A percentile compares a stretch with the other conserved stretches of the same genome.
Evolutionary conservation across 2,113 vertebrate species (phyloP).

Genomic region (Urocynchramus pylzowi): DNA sequence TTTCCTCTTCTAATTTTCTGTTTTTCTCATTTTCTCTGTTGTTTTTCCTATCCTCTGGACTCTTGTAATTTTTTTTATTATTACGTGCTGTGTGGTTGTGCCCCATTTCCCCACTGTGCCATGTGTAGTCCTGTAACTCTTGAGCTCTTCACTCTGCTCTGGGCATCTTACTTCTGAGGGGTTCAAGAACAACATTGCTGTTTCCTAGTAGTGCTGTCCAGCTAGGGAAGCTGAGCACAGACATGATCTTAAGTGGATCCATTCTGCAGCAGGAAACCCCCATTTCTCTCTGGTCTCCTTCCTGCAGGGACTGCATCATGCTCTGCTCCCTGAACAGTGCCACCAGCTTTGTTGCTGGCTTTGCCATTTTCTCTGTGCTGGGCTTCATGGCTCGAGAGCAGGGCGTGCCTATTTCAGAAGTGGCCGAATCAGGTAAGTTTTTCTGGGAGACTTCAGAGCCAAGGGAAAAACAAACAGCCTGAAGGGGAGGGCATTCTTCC

Average conservation of each 20-base stretch:
- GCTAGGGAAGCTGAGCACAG: neutral
- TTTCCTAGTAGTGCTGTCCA: neutral
- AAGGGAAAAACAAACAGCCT: neutral
- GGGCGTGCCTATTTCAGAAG: slow-evolving; percentile 54
- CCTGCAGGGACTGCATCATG: slow-evolving; percentile 80
- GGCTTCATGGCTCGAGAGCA: slow-evolving; percentile 81
- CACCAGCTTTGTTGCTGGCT: slow-evolving; percentile 86
- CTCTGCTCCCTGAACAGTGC: slow-evolving; percentile 85
- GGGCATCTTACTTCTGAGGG: neutral
- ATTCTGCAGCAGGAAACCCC: neutral
- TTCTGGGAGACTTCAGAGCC: neutral
- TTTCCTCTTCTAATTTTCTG: neutral
- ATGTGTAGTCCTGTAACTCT: neutral
- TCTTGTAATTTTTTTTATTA: neutral
- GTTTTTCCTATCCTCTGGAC: neutral
- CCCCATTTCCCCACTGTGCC: neutral
- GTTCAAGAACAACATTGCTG: neutral
- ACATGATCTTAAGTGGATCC: neutral
- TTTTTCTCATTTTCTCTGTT: neutral
- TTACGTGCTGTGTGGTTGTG: neutral
- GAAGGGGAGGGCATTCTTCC: neutral
- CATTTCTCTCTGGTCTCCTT: neutral
- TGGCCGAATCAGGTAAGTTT: slow-evolving; percentile 72
- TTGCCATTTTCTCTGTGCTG: slow-evolving; percentile 86
- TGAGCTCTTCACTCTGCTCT: neutral